A percentile compares a stretch with the other conserved stretches of the same genome.
Conservation (phyloP, 2,888 invertebrate genomes). For the Lasioglossum pauxillum region DNA sequence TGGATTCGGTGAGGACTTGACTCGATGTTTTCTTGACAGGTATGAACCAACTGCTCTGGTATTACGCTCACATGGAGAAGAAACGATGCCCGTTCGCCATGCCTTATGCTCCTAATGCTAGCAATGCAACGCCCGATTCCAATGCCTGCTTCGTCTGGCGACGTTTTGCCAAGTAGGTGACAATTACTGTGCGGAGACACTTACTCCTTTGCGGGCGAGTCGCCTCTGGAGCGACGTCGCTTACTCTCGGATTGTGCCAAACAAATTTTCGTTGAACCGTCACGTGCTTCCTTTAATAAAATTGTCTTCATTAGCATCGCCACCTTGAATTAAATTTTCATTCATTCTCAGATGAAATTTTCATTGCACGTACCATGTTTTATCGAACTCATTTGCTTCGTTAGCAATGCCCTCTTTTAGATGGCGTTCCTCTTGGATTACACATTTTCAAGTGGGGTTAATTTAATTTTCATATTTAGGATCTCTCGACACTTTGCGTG, state of each 20-base stretch:
- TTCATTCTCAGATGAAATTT: no score
- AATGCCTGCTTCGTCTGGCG: conserved; percentile 95
- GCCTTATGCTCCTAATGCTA: conserved; percentile 75
- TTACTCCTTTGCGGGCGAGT: background rate
- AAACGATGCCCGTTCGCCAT: conserved; percentile 89
- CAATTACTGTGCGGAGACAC: background rate
- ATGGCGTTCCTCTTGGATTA: background rate
- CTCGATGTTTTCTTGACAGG: conserved; percentile 84
- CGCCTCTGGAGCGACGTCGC: background rate
- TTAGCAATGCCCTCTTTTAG: background rate
- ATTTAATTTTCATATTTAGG: no score
- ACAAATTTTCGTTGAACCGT: background rate
- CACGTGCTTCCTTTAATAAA: background rate
- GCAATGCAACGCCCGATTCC: conserved; percentile 85
- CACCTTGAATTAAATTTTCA: background rate
- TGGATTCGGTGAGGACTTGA: background rate
- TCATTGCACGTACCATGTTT: background rate
- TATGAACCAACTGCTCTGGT: conserved; percentile 94
- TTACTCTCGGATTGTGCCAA: background rate
- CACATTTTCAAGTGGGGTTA: no score
- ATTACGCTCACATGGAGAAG: conserved; percentile 96
- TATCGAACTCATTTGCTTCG: background rate
- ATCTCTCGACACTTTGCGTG: no score
- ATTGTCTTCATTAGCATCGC: background rate
- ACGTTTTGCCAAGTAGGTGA: conserved; percentile 92